Evolutionary conservation across 1,140 invertebrate species (phyloP), one percentile per base, ranked within the genome.

Genomic region (Drosophila tropicalis): DNA sequence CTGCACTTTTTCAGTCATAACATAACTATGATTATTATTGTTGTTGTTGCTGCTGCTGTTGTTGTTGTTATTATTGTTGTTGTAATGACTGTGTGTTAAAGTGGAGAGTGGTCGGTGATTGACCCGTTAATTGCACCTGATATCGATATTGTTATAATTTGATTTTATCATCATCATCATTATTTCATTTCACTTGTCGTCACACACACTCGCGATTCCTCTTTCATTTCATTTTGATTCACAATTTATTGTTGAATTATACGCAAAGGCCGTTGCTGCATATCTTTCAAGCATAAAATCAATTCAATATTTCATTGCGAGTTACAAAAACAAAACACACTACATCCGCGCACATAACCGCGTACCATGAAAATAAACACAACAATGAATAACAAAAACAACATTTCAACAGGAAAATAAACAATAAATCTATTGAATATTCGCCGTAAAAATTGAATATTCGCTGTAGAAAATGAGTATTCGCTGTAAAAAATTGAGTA

Each of bases 121-220:
- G 76, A 72, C 76, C 76, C 40, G 69, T 72, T 79, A 76, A 68
- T 76, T 76, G 61, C 76, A 76, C 68, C 75, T 68, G 72, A 68
- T 72, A 72, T 78, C 34, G n/a, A 72, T 72, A 76, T 78, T 58
- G n/a, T 36, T 56, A 19, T 17, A 19, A 58, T 39, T 58, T 39
- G 32, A 5, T 58, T 58, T 36, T 17, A 10, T 58, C n/a, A 36
- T 36, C 17, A 36, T 17, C 10, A 36, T 17, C 10, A 58, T 36
- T 19, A 58, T 36, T 19, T 12, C 7, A 58, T 34, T 58, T 19
- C 15, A 58, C 44, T 51, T 39, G 32, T 36, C 56, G 4, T n/a
- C 29, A 29, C 29, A 39, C 32, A 12, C 32, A 17, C 32, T 19
- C 32, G 10, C 56, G 32, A 17, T 39, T 12, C 32, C 12, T 12